Evolutionary conservation across 2,113 vertebrate species (phyloP).

Genomic region (Psammodynastes pulverulentus): DNA sequence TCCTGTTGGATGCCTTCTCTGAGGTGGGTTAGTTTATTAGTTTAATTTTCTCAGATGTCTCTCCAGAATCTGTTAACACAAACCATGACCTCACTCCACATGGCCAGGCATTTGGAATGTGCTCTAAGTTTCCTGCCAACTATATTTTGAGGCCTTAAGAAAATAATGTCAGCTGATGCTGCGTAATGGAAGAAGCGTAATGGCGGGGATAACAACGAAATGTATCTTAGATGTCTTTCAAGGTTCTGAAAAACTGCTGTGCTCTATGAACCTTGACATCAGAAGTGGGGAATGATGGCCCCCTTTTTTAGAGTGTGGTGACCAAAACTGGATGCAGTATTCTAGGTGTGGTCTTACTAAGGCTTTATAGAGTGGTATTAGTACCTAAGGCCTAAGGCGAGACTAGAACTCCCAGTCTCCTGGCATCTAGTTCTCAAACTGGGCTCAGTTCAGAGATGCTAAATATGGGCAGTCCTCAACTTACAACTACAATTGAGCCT

Average conservation of each 20-base stretch:
- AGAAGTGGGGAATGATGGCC: neutral
- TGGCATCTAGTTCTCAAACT: no score
- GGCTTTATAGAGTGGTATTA: no score
- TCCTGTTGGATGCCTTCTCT: constrained; percentile 16
- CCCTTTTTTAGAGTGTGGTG: no score
- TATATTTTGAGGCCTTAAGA: neutral
- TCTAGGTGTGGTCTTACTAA: no score
- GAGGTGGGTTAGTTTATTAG: constrained; percentile 32
- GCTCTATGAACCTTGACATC: constrained; percentile 18
- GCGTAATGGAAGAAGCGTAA: neutral
- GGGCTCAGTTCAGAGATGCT: no score
- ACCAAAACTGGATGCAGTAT: no score
- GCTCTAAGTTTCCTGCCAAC: constrained; percentile 43
- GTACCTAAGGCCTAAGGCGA: no score
- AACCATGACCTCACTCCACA: constrained; percentile 44
- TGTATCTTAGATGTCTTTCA: constrained; percentile 27
- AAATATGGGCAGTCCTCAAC: no score
- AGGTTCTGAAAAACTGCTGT: constrained; percentile 32
- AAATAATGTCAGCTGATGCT: constrained; percentile 5
- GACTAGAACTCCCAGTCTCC: no score
- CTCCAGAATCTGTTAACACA: constrained; percentile 37
- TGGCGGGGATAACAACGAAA: neutral
- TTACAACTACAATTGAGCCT: no score
- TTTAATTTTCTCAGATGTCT: constrained; percentile 52
- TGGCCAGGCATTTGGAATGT: constrained; percentile 43